Evolutionary conservation across 2,888 invertebrate genomes (phyloP).

Genomic region (Teinopalpus imperialis): DNA sequence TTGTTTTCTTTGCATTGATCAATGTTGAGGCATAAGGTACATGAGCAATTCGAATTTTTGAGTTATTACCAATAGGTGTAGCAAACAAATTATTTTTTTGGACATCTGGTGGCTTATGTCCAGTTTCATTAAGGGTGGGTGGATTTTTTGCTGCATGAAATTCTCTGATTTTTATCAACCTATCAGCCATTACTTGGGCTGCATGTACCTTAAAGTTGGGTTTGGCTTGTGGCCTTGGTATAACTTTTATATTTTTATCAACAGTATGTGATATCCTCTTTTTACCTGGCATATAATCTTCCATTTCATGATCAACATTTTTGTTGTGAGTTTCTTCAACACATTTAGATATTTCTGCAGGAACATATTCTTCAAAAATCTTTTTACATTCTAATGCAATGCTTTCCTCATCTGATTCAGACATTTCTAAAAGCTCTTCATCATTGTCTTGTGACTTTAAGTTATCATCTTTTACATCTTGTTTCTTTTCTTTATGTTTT

Average conservation of each 20-base stretch:
- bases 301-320: slow-evolving; percentile 47
- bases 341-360: slow-evolving; percentile 52
- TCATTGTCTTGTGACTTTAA: slow-evolving; percentile 40
- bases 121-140: slow-evolving; percentile 29
- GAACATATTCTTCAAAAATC: slow-evolving; percentile 92
- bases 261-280: slow-evolving; percentile 89
- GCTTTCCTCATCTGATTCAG: slow-evolving; percentile 85
- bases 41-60: slow-evolving; percentile 87
- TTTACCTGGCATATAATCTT: slow-evolving; percentile 75
- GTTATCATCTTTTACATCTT: slow-evolving; percentile 48
- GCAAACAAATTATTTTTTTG: slow-evolving; percentile 51
- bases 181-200: slow-evolving; percentile 76
- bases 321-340: slow-evolving; percentile 44
- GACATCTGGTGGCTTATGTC: slow-evolving; percentile 31
- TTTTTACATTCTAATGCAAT: slow-evolving; percentile 91
- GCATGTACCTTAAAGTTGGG: slow-evolving; percentile 81
- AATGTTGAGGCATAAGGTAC: slow-evolving; percentile 89
- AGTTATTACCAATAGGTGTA: slow-evolving; percentile 43
- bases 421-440: slow-evolving; percentile 58
- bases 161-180: slow-evolving; percentile 75
- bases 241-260: slow-evolving; percentile 69
- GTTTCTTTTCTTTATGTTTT: slow-evolving; percentile 44
- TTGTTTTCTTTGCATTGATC: slow-evolving; percentile 86
- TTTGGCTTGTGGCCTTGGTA: slow-evolving; percentile 58
- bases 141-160: slow-evolving; percentile 61